Evolutionary conservation across 2,888 invertebrate species (phyloP), one percentile per base, ranked within the genome.

Genomic region (Heliconius cydno): DNA sequence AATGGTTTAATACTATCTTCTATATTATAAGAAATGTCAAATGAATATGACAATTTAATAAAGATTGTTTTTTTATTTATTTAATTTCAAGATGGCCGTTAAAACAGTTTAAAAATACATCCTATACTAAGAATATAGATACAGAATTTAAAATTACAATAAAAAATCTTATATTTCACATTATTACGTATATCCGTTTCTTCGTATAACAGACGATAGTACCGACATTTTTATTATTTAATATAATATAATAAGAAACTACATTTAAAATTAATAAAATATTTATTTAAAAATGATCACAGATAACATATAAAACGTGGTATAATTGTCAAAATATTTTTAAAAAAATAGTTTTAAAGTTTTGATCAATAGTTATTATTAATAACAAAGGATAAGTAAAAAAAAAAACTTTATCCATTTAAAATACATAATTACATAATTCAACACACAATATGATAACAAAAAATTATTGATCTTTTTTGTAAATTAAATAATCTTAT

Each of bases 151-250:
- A 84, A 84, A 85, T 85, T 85, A 86, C 81, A 82, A 85, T 86
- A 85, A 85, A 87, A 85, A 86, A 81, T 80, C 86, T 86, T 85
- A 87, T 87, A 86, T 83, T 86, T 92, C 91, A 92, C 92, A 85
- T 87, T 89, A 81, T 94, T 94, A 94, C 94, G 94, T 94, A 94
- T 94, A 92, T 94, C 90, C 90, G 94, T 94, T 94, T 82, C 90
- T 72, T 92, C 90, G 90, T 91, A 92, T 91, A 91, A 85, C 91
- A 89, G 86, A 86, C 86, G 86, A 86, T 86, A 67, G 63, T 77
- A 81, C 82, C 82, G 82, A 82, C 78, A 81, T 81, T 82, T 82
- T 81, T 82, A 78, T 76, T 78, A 60, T 76, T 63, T 9, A 65
- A 28, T 57, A 57, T 13, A 60, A 12, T 15, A 73, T 22, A 22